Evolutionary conservation across 2,113 vertebrate species (phyloP), one percentile per base, ranked within the genome.

Genomic region (Neogale vison): DNA sequence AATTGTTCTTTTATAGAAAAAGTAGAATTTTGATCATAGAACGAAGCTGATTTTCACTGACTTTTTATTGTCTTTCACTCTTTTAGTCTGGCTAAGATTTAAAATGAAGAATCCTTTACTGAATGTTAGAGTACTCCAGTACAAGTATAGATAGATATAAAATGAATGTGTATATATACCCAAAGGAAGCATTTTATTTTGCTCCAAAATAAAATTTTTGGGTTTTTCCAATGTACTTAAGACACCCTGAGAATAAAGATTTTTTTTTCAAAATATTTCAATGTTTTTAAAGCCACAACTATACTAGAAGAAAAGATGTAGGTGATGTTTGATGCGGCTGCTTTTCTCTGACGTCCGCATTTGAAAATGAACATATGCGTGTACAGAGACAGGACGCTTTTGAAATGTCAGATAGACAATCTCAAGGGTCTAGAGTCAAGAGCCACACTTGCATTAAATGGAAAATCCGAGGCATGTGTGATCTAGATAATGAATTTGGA

Each of bases 41-140:
- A 93, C 91, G 45, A 96, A 97, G 77, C 82, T 90, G 50, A 96
- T 97, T 98, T 98, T 98, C 93, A 98, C 97, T 98, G 69, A 61
- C 1, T 31, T 85, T 86, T 80, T 18, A 84, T 36, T 86, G 42
- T 80, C 42, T 82, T 57, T 47, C 47, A 69, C 31, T 23, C 23
- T 86, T 85, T 71, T n/a, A 86, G 15, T 59, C 85, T 52, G 17
- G 26, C 24, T 69, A 67, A 52, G 23, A 61, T 57, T 87, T 88
- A 76, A 92, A 93, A 92, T 63, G 3, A 94, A 88, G 3, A 94
- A 86, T 90, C 5, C 77, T 98, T 98, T 96, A 92, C 97, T 94
- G 95, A 34, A 79, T 88, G 97, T 94, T 17, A 74, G 20, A 20
- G 2, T 90, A 83, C 95, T 91, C 84, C 59, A 96, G 86, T 88